Conservation (phyloP, 2,113 vertebrate species). For the Leptobrachium leishanense region DNA sequence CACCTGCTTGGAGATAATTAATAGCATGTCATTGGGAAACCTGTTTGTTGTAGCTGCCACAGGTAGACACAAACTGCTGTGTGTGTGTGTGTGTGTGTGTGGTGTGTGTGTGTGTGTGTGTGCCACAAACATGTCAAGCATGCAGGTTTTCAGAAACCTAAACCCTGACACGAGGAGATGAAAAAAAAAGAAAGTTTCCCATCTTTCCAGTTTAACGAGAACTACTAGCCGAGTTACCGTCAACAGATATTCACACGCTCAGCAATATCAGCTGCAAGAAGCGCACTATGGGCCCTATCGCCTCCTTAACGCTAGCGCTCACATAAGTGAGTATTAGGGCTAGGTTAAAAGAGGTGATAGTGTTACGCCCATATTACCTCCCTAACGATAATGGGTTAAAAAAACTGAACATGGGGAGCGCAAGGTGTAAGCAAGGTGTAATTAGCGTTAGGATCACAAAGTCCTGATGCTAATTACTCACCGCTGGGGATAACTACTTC, state of each 20-base stretch:
- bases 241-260: slow-evolving; percentile 53
- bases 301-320: too few species aligned
- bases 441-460: too few species aligned
- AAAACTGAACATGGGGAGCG: too few species aligned
- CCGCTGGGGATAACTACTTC: too few species aligned
- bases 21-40: not conserved
- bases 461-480: too few species aligned
- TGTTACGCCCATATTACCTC: too few species aligned
- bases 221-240: slow-evolving; percentile 57
- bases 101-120: not conserved
- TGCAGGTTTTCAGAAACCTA: slow-evolving; percentile 1
- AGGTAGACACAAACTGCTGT: not conserved
- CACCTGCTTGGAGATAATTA: not conserved
- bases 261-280: slow-evolving; percentile 15
- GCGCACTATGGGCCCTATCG: too few species aligned
- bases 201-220: slow-evolving; percentile 67
- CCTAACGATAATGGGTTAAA: too few species aligned
- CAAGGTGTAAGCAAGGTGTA: too few species aligned
- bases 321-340: too few species aligned
- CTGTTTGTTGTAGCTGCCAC: slow-evolving; percentile 7
- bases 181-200: slow-evolving; percentile 53
- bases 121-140: slow-evolving; percentile 6
- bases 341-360: too few species aligned
- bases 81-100: not conserved
- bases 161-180: slow-evolving; percentile 42